phyloP scores from a whole-genome alignment of 2,888 invertebrate genomes.

The Spilosoma lubricipeda region DNA sequence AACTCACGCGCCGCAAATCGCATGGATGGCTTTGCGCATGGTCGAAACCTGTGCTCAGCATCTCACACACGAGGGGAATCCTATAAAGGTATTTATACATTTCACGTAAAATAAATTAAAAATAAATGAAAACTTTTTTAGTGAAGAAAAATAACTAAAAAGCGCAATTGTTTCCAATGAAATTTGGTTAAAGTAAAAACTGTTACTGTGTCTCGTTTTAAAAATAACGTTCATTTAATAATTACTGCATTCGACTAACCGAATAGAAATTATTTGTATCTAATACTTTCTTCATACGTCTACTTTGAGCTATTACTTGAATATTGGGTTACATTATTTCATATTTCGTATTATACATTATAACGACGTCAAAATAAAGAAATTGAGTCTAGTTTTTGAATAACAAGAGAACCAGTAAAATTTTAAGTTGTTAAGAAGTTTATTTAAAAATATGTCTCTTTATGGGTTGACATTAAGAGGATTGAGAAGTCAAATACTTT shows the following conservation, averaged over 20 bases:
- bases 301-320: background rate
- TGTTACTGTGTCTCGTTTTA: background rate
- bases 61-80: conserved; percentile 96
- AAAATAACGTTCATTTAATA: background rate
- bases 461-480: too few species aligned
- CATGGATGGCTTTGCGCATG: conserved; percentile 99
- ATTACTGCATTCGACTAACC: background rate
- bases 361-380: background rate
- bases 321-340: background rate
- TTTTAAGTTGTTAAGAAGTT: too few species aligned
- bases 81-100: conserved; percentile 89
- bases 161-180: background rate
- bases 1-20: conserved; percentile 97
- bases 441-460: background rate
- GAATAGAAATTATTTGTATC: background rate
- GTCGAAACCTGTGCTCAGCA: conserved; percentile 95
- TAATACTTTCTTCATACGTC: background rate
- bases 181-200: background rate
- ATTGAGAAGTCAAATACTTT: too few species aligned
- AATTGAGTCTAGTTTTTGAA: background rate
- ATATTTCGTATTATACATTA: background rate
- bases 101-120: background rate
- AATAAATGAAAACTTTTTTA: too few species aligned
- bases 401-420: background rate
- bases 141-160: too few species aligned